Evolutionary conservation across 1,140 invertebrate genomes (phyloP).

Genomic region (Drosophila hydei): DNA sequence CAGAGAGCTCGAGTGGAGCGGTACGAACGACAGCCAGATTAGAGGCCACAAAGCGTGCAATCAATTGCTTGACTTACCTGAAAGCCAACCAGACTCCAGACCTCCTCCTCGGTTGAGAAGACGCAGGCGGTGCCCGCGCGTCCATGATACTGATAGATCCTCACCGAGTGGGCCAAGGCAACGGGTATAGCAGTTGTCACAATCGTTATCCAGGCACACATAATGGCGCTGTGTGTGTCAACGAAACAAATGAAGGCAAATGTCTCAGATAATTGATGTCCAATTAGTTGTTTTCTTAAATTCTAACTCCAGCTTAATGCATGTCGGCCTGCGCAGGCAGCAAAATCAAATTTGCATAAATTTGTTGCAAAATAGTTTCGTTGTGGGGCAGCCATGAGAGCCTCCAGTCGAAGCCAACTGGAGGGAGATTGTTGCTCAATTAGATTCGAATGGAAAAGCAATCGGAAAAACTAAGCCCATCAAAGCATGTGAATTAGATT

Average conservation of each 20-base stretch:
- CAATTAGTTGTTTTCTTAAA: not conserved
- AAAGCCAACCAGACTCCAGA: slow-evolving; percentile 89
- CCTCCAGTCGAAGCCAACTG: too few species aligned
- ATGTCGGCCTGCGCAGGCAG: too few species aligned
- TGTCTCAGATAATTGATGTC: not conserved
- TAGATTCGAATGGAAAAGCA: too few species aligned
- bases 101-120: slow-evolving; percentile 86
- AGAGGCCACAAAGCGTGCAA: slow-evolving; percentile 36
- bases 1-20: not conserved
- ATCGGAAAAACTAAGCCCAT: not conserved
- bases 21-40: slow-evolving; percentile 15
- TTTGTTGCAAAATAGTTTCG: too few species aligned
- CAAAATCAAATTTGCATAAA: too few species aligned
- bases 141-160: slow-evolving; percentile 87
- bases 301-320: too few species aligned
- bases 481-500: too few species aligned
- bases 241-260: not conserved
- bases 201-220: slow-evolving; percentile 92
- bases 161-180: slow-evolving; percentile 91
- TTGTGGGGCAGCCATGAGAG: too few species aligned
- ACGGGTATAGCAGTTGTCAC: slow-evolving; percentile 90
- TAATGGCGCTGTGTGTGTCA: slow-evolving; percentile 86
- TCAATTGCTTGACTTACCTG: slow-evolving; percentile 84
- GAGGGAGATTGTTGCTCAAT: too few species aligned
- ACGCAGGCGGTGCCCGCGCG: slow-evolving; percentile 87